Evolutionary conservation across 2,797 vertebrate species (phyloP), one percentile per base, ranked within the genome.

Genomic region (Hylomyscus alleni): DNA sequence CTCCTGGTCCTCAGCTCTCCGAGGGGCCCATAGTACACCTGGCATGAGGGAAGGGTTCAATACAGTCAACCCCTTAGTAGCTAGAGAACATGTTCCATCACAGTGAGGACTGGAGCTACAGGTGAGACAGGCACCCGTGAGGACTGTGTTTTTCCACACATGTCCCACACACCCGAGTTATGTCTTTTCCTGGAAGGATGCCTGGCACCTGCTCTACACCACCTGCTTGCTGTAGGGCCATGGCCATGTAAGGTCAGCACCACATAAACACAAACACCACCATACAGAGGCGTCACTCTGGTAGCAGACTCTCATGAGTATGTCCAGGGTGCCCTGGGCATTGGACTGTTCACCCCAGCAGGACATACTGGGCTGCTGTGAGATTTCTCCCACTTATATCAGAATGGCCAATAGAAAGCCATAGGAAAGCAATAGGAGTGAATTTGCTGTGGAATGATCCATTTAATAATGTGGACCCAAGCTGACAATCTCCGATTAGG

Each of bases 251-350:
- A 37, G 6, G 8, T 19, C 69, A 73, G 31, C 11, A 3, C 9
- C 1, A 12, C n/a, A 31, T 44, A 26, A 67, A 26, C 11, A 19
- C 11, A 65, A 52, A 60, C 44, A 29, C 73, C 1, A 10, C 0
- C 12, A 26, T 1, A 47, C 22, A 22, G 17, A 1, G 11, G 58
- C 37, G 47, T 58, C 37, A 34, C 44, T 29, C 37, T 50, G 47
- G 14, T 7, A 58, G 11, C 7, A 56, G 52, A 4, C 2, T 10
- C 22, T 13, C 26, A 2, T 15, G 1, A 69, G 20, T 2, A 9
- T 37, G 7, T 4, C 12, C 2, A 26, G 54, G 54, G 47, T 4
- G 24, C 26, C 1, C 29, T 19, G n/a, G 26, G 50, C 34, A 58
- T 0, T 13, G 20, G 37, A 56, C 37, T 34, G 50, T 29, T n/a